These are phyloP conservation scores for Paramormyrops kingsleyae DNA, from an alignment of 2,113 vertebrate genomes.

Conservation along the genomic window DNA sequence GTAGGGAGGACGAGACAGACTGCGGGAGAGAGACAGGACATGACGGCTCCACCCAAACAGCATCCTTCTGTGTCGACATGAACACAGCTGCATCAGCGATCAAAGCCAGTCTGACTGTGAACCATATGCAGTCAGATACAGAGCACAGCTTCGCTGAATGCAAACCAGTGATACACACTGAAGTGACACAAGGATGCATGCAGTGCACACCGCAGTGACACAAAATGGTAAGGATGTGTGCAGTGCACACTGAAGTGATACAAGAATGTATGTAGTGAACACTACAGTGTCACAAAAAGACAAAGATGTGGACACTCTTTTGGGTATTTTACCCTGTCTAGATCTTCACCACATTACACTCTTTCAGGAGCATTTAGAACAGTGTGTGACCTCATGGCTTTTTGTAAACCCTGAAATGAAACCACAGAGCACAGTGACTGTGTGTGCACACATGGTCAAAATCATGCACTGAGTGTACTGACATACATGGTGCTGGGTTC, in stretches of 20 bases:
- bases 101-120: background rate
- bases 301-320: background rate
- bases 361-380: background rate
- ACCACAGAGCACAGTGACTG: background rate
- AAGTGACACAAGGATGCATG: background rate
- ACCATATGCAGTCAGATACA: background rate
- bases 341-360: background rate
- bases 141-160: background rate
- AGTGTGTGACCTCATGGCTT: background rate
- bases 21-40: conserved; percentile 33
- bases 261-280: background rate
- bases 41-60: conserved; percentile 36
- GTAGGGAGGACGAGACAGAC: conserved; percentile 15
- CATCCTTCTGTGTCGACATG: conserved; percentile 32
- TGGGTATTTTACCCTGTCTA: background rate
- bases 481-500: background rate
- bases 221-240: background rate
- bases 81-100: conserved; percentile 1
- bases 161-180: background rate
- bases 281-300: background rate
- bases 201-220: background rate
- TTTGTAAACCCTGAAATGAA: background rate
- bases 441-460: background rate
- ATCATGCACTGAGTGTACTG: background rate
- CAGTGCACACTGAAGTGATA: background rate